Conservation (phyloP, 2,888 invertebrate genomes). For the Harpalus rubripes region DNA sequence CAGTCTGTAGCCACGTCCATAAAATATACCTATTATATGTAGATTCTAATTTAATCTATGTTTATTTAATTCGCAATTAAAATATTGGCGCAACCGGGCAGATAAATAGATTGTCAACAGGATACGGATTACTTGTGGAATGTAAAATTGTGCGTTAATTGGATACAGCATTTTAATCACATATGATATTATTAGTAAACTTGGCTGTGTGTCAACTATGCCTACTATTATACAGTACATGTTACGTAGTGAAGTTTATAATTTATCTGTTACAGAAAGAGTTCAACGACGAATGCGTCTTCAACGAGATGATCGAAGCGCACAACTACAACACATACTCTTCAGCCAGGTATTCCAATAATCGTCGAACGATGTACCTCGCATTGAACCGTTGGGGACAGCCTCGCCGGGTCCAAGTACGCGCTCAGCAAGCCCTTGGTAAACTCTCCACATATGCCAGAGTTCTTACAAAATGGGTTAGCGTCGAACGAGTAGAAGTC, state of each 20-base stretch:
- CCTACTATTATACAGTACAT: not conserved
- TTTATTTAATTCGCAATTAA: too few relatives aligned
- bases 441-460: slow-evolving; percentile 87
- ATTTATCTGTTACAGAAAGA: slow-evolving; percentile 85
- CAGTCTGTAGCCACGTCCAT: too few relatives aligned
- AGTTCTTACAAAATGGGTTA: slow-evolving; percentile 82
- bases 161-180: not conserved
- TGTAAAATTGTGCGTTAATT: too few relatives aligned
- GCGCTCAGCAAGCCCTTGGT: slow-evolving; percentile 83
- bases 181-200: not conserved
- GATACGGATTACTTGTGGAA: too few relatives aligned
- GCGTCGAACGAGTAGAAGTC: slow-evolving; percentile 79
- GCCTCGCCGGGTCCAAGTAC: slow-evolving; percentile 86
- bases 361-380: slow-evolving; percentile 85
- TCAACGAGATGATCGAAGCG: slow-evolving; percentile 91
- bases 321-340: slow-evolving; percentile 93
- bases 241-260: not conserved
- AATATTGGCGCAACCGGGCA: too few relatives aligned
- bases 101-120: too few relatives aligned
- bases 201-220: not conserved
- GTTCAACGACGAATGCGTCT: slow-evolving; percentile 89
- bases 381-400: slow-evolving; percentile 87
- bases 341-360: slow-evolving; percentile 85
- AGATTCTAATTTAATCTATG: too few relatives aligned
- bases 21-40: too few relatives aligned